Conservation (phyloP, 2,888 invertebrate genomes). For the Drosophila yooni region DNA sequence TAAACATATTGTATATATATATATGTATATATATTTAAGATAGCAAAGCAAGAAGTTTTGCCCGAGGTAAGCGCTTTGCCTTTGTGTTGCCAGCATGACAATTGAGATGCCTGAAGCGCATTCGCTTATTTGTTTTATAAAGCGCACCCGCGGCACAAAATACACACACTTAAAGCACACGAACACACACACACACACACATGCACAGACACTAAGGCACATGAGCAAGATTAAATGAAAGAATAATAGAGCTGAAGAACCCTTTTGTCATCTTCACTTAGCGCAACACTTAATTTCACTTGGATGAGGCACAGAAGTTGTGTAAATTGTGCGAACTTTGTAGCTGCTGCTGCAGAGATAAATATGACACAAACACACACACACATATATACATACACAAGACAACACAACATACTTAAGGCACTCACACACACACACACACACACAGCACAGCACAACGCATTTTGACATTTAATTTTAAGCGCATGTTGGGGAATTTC, state of each 20-base stretch:
- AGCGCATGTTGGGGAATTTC: conserved; percentile 83
- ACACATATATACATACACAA: conserved; percentile 23
- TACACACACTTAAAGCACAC: conserved; percentile 24
- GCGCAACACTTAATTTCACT: conserved; percentile 81
- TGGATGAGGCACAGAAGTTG: conserved; percentile 71
- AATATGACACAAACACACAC: conserved; percentile 62
- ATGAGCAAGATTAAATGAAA: conserved; percentile 73
- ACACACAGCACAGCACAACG: conserved; percentile 26
- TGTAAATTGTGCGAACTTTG: conserved; percentile 79
- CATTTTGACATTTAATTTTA: conserved; percentile 82
- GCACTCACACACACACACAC: conserved; percentile 7
- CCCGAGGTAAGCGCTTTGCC: conserved; percentile 42
- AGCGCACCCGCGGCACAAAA: conserved; percentile 70
- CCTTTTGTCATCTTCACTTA: conserved; percentile 80
- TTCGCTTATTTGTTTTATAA: conserved; percentile 77
- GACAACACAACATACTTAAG: conserved; percentile 37
- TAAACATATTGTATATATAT: background rate
- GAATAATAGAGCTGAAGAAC: conserved; percentile 80
- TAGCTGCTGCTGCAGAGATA: conserved; percentile 64
- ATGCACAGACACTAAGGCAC: conserved; percentile 7
- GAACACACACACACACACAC: conserved; percentile 25
- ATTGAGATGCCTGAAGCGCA: conserved; percentile 70
- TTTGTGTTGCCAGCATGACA: conserved; percentile 66
- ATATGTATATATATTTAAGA: conserved; percentile 13
- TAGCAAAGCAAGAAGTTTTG: conserved; percentile 43